A percentile compares a stretch with the other conserved stretches of the same genome.
Conservation (phyloP, 2,113 vertebrate genomes). For the Pedionomus torquatus region DNA sequence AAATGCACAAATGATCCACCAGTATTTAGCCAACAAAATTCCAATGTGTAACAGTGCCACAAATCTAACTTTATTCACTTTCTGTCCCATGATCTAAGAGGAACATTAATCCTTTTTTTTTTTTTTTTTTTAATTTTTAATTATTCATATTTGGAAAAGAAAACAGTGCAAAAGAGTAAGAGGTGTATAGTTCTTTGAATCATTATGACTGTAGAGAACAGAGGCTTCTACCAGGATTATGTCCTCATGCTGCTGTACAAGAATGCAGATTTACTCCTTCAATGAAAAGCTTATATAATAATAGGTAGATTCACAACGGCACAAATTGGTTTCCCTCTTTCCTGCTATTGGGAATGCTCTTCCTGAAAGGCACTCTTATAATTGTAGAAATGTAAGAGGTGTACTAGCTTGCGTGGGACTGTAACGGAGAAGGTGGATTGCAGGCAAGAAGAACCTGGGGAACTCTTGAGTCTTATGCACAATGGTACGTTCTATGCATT, state of each 20-base stretch:
- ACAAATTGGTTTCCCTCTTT: background rate
- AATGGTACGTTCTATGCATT: too few species aligned
- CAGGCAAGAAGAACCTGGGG: background rate
- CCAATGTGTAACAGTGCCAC: background rate
- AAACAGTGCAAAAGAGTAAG: background rate
- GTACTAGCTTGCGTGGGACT: background rate
- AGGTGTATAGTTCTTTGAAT: background rate
- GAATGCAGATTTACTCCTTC: background rate
- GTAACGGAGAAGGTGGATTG: background rate
- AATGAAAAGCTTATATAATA: background rate
- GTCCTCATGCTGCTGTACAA: background rate
- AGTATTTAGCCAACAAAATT: background rate
- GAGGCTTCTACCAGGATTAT: background rate
- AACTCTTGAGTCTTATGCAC: background rate
- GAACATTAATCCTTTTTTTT: fast-evolving
- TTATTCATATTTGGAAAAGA: background rate
- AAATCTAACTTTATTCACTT: background rate
- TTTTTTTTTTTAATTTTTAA: background rate
- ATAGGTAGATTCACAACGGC: background rate
- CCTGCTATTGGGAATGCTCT: background rate
- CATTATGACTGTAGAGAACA: background rate
- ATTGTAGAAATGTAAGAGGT: background rate
- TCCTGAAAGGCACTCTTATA: background rate
- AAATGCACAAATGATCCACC: background rate
- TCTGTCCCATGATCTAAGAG: background rate